Percentiles rank a stretch among this genome's conserved stretches.
Conservation (phyloP, 2,888 invertebrate genomes). For the Drosophila borborema region DNA sequence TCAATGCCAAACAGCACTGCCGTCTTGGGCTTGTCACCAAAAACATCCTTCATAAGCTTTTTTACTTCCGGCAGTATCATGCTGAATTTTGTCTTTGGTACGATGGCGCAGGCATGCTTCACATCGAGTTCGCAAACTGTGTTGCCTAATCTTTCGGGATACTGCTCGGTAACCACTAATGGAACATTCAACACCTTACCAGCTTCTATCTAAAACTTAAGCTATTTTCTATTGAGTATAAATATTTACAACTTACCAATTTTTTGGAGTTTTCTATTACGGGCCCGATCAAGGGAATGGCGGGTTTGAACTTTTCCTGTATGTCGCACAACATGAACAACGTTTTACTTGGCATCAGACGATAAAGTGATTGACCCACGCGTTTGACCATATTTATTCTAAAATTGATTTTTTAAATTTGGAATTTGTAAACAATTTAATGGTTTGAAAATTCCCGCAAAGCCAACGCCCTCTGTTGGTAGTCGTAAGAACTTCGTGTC, state of each 20-base stretch:
- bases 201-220: conserved; percentile 87
- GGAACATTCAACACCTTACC: conserved; percentile 89
- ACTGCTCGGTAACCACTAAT: conserved; percentile 90
- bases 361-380: conserved; percentile 42
- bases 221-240: background rate
- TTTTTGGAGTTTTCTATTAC: conserved; percentile 89
- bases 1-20: conserved; percentile 89
- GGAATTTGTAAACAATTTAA: background rate
- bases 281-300: conserved; percentile 90
- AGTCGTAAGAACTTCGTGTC: background rate
- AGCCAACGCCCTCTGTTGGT: conserved; percentile 26
- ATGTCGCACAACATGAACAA: conserved; percentile 93
- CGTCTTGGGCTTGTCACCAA: conserved; percentile 86
- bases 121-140: conserved; percentile 90
- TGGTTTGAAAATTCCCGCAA: conserved; percentile 36
- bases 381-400: conserved; percentile 32
- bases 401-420: background rate
- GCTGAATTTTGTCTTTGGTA: conserved; percentile 91
- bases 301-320: conserved; percentile 91
- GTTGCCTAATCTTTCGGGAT: conserved; percentile 90
- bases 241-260: conserved; percentile 86
- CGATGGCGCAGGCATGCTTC: conserved; percentile 87
- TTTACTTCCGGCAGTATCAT: conserved; percentile 90
- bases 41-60: conserved; percentile 86
- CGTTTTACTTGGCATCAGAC: conserved; percentile 86